Base-by-base conservation (phyloP, 2,113 vertebrate genomes). In the Progne subis region DNA sequence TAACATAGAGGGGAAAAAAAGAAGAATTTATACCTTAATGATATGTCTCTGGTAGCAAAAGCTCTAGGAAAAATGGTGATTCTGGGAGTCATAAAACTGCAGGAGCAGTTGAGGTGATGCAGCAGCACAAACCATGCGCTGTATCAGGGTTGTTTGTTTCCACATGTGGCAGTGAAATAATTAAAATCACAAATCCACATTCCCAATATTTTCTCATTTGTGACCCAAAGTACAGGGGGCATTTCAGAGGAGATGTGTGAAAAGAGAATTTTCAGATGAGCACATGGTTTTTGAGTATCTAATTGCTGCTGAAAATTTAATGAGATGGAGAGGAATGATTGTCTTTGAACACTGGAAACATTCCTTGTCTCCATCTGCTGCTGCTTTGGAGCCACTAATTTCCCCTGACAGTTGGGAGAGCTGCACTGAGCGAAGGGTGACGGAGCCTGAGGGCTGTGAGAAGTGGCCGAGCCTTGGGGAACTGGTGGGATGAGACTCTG, bases 301-400 rank as follows among this genome's bases (percentile, higher is more conserved):
- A 91, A 94, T 91, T 94, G 47, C 72, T 90, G 57, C 61, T 94
- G 80, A 75, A 94, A 93, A 80, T 46, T 86, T 93, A 78, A 88
- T 81, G 92, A 92, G 90, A 43, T 26, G 5, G 82, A 69, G 75
- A 75, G 61, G 43, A 64, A 60, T 1, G 29, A 39, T 19, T 64
- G 74, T 74, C 60, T 86, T 56, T 53, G 82, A 93, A 34, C 75
- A 4, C 14, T 70, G 61, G 49, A n/a, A 84, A 46, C 5, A 4
- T 56, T 88, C n/a, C 44, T 63, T 34, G 28, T 43, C 29, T 49
- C 87, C 83, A 78, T 84, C 83, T 96, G 60, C 86, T 75, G 74
- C 78, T 84, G 3, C 64, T 69, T 41, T n/a, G 71, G 93, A 79
- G 2, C 17, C 4, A 2, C 29, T 28, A 0, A 19, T 65, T 72